Evolutionary conservation across 2,113 vertebrate species (phyloP), one percentile per base, ranked within the genome.

Genomic region (Micromys minutus): DNA sequence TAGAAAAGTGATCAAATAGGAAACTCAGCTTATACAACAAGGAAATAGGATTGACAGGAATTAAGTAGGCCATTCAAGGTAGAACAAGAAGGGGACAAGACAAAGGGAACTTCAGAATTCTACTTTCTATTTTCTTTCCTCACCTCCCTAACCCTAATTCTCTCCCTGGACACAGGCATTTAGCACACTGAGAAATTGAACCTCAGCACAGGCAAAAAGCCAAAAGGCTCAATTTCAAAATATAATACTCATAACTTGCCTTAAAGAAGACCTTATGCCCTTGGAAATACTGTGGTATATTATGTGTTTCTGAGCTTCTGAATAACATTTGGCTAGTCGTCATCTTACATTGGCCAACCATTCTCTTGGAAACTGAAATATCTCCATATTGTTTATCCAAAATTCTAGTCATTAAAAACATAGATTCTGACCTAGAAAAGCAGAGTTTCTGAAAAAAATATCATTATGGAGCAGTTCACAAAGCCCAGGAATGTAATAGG

Each of bases 361-460:
- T 55, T 80, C 84, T 50, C 45, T 45, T 75, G 47, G 24, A 83
- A 81, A 31, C 55, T 63, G 47, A 95, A 61, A 59, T 29, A 81
- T 10, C 26, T 47, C 24, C 10, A 80, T 21, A 85, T 36, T 61
- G 69, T 93, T 72, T 91, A 47, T 17, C 12, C 4, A 77, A 67
- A n/a, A 19, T 76, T 95, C 17, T 0, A 87, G 61, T 88, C 39
- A 94, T 79, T 6, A 63, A 31, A 83, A 63, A 42, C 75, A 47
- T 50, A 21, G 22, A 77, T 42, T 77, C n/a, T 80, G n/a, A 92
- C 4, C 21, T 74, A 21, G 11, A 89, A 93, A 29, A 93, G 55
- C 42, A 91, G 1, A 21, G 17, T 21, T 95, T 52, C 89, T 89
- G 19, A 36, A 94, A 36, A 94, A 94, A 94, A 77, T 81, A 89